A percentile compares a stretch with the other conserved stretches of the same genome.
phyloP scores from a whole-genome alignment of 2,797 vertebrate species.

The Gila robusta region DNA sequence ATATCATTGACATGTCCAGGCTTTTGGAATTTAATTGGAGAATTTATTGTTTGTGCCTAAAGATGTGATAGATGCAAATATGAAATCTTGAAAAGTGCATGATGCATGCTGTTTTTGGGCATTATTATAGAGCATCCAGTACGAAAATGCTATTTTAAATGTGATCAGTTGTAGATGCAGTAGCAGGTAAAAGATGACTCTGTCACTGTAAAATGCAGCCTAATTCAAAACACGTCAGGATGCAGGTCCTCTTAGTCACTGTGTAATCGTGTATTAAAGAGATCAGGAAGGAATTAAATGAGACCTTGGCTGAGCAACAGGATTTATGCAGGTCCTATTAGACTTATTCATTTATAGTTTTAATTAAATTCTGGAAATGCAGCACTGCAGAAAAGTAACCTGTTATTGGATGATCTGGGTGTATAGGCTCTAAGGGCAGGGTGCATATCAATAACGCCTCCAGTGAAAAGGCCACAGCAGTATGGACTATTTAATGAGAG shows the following conservation, averaged over 20 bases:
- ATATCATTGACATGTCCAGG: neutral
- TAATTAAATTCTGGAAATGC: conserved; percentile 64
- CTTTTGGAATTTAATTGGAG: neutral
- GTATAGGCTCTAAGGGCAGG: conserved; percentile 39
- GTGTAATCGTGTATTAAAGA: conserved; percentile 65
- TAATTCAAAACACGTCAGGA: conserved; percentile 63
- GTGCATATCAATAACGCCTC: conserved; percentile 52
- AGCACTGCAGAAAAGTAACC: conserved; percentile 54
- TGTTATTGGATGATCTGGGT: conserved; percentile 56
- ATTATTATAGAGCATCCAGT: neutral
- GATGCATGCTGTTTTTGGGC: neutral
- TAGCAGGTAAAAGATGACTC: neutral
- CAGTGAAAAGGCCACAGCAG: conserved; percentile 52
- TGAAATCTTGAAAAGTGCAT: neutral
- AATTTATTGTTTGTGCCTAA: neutral
- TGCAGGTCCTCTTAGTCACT: conserved; percentile 58
- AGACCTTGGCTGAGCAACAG: conserved; percentile 51
- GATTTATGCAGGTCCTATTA: conserved; percentile 59
- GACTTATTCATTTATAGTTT: conserved; percentile 62
- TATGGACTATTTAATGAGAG: conserved; percentile 48
- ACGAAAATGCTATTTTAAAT: neutral
- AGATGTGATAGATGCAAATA: neutral
- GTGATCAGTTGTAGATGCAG: neutral
- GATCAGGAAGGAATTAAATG: conserved; percentile 66
- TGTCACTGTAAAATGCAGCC: neutral